Percentiles rank a stretch among this genome's conserved stretches.
Evolutionary conservation across 2,797 vertebrate genomes (phyloP).

Genomic region (Enteromius anoplus): DNA sequence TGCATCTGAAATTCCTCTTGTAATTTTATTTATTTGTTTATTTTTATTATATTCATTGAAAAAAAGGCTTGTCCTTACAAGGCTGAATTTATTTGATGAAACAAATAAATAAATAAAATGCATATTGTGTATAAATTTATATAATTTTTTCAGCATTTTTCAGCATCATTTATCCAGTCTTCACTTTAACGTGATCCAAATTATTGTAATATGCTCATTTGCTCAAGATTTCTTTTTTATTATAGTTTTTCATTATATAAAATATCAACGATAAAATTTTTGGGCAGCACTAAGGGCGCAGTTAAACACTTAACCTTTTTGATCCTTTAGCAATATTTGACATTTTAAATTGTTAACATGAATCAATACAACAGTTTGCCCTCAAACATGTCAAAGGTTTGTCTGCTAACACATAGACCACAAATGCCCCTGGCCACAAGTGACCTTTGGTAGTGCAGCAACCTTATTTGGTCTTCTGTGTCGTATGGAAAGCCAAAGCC

Average conservation of each 20-base stretch:
- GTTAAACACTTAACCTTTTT: constrained; percentile 27
- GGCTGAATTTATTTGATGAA: neutral
- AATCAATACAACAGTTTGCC: constrained; percentile 64
- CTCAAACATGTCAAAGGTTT: constrained; percentile 66
- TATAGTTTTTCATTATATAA: too few species aligned
- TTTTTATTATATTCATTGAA: too few species aligned
- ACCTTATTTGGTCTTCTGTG: constrained; percentile 69
- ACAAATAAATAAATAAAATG: neutral
- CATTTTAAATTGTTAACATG: constrained; percentile 58
- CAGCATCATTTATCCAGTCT: neutral
- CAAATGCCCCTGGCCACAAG: constrained; percentile 68
- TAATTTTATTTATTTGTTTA: neutral
- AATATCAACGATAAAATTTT: neutral
- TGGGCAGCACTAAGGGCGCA: neutral
- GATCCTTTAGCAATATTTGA: constrained; percentile 51
- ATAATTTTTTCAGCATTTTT: too few species aligned
- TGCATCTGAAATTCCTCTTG: neutral
- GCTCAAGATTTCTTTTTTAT: too few species aligned
- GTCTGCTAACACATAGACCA: constrained; percentile 58
- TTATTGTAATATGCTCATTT: neutral
- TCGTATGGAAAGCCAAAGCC: constrained; percentile 30
- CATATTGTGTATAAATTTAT: too few species aligned
- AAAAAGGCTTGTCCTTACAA: neutral
- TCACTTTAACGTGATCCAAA: neutral
- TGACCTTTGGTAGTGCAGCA: constrained; percentile 77